These are phyloP conservation scores for Malaclemys terrapin DNA, from an alignment of 2,113 vertebrate species.

Conservation along the genomic window DNA sequence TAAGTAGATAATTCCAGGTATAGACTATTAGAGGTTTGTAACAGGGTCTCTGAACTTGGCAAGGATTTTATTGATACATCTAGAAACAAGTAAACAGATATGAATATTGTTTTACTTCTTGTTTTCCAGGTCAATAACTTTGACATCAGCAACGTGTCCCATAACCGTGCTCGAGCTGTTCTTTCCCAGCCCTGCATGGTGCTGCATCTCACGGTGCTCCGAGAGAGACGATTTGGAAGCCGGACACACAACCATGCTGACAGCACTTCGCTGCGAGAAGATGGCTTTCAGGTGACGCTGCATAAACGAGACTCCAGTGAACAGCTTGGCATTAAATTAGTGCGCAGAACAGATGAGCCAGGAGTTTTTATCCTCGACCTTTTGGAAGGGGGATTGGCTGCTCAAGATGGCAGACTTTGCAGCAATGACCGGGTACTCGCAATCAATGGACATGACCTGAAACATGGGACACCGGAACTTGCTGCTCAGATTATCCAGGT, in stretches of 20 bases:
- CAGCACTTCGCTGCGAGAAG: slow-evolving; percentile 78
- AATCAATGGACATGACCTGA: slow-evolving; percentile 95
- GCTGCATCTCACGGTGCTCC: slow-evolving; percentile 92
- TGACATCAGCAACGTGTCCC: slow-evolving; percentile 96
- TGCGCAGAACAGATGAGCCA: slow-evolving; percentile 93
- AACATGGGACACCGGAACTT: slow-evolving; percentile 94
- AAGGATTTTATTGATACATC: background rate
- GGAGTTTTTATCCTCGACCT: slow-evolving; percentile 97
- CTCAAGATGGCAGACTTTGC: slow-evolving; percentile 92
- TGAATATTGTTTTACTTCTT: accelerated
- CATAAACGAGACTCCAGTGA: slow-evolving; percentile 92
- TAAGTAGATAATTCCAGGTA: background rate
- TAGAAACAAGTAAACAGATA: accelerated
- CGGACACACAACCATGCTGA: slow-evolving; percentile 79
- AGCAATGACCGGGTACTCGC: slow-evolving; percentile 94
- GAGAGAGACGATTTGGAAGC: slow-evolving; percentile 91
- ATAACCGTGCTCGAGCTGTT: slow-evolving; percentile 91
- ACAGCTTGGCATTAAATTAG: slow-evolving; percentile 97
- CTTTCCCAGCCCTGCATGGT: slow-evolving; percentile 91
- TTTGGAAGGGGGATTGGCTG: slow-evolving; percentile 94
- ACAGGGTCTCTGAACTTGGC: background rate
- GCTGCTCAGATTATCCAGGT: slow-evolving; percentile 99
- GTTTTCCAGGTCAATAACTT: slow-evolving; percentile 91
- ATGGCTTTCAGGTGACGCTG: slow-evolving; percentile 91
- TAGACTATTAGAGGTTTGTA: background rate